These are phyloP conservation scores for Botia kubotai DNA, from an alignment of 2,797 vertebrate genomes.

Conservation along the genomic window DNA sequence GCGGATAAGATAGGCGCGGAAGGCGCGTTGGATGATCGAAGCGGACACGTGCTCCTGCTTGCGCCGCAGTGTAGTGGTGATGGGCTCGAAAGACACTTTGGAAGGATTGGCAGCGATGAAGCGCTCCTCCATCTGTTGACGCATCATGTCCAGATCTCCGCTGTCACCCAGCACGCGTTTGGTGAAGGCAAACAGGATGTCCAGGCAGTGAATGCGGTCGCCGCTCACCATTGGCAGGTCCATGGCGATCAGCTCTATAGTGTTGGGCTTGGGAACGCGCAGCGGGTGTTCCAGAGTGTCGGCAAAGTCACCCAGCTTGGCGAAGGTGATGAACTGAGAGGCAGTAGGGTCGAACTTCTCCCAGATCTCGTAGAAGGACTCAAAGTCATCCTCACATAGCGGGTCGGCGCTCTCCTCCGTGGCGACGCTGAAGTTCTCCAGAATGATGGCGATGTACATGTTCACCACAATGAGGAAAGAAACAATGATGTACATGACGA, in stretches of 20 bases:
- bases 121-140: conserved; percentile 98
- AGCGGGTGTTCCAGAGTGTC: conserved; percentile 96
- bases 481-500: conserved; percentile 99
- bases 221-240: conserved; percentile 99
- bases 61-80: conserved; percentile 96
- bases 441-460: conserved; percentile 99
- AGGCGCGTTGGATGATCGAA: conserved; percentile 92
- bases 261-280: conserved; percentile 97
- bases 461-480: conserved; percentile 99
- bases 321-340: conserved; percentile 97
- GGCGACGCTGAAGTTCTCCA: conserved; percentile 99
- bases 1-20: conserved; percentile 86
- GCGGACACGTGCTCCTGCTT: conserved; percentile 97
- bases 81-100: conserved; percentile 99
- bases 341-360: conserved; percentile 99
- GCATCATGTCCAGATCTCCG: conserved; percentile 96
- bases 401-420: conserved; percentile 98
- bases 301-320: conserved; percentile 95
- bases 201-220: conserved; percentile 98
- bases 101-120: conserved; percentile 98
- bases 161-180: conserved; percentile 98
- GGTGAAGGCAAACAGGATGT: conserved; percentile 99
- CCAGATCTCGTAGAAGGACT: conserved; percentile 99
- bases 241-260: conserved; percentile 99
- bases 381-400: conserved; percentile 98